Base-by-base conservation (phyloP, 2,888 invertebrate species). In the Tenthredo notha region DNA sequence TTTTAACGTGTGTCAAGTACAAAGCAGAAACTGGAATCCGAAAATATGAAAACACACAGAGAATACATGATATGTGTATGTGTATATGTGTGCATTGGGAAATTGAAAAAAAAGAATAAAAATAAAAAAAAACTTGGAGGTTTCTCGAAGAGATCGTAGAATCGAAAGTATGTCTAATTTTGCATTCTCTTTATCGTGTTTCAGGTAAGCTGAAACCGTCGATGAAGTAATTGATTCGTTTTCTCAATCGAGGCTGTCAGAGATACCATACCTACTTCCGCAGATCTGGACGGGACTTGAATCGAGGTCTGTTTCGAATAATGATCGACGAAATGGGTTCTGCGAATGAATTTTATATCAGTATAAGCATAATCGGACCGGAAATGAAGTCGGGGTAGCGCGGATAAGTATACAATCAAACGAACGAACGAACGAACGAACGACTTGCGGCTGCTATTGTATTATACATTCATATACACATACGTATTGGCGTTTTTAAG, bases 161-260 rank as follows among this genome's bases (percentile, higher is more conserved):
- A 43, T 21, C 6, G 50, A 29, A 50, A 77, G 29, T 74, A 21
- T 29, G 18, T 29, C 18, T 25, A 54, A 77, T 50, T 77, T 54
- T 9, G 18, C 54, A 29, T 77, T 50, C 77, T 50, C 15, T 77
- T 77, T 77, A n/a, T 47, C 18, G 18, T 77, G 54, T 77, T 77
- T 54, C 77, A 77, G 77, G 77, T 54, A 54, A 77, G 77, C 77
- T 10, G 54, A 43, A 74, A 74, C 74, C 74, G 25, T 43, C 25
- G 40, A 21, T 10, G 74, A 21, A n/a, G 21, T 12, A 70, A 33
- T 70, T 9, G 70, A 15, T 40, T 70, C 37, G 37, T 70, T 70
- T 70, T 70, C 47, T 70, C 25, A 33, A 75, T 75, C n/a, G 47
- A 43, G 25, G n/a, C 18, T 70, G 70, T n/a, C 33, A n/a, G 33